Evolutionary conservation across 2,797 vertebrate species (phyloP).

Genomic region (Nannoperca australis): DNA sequence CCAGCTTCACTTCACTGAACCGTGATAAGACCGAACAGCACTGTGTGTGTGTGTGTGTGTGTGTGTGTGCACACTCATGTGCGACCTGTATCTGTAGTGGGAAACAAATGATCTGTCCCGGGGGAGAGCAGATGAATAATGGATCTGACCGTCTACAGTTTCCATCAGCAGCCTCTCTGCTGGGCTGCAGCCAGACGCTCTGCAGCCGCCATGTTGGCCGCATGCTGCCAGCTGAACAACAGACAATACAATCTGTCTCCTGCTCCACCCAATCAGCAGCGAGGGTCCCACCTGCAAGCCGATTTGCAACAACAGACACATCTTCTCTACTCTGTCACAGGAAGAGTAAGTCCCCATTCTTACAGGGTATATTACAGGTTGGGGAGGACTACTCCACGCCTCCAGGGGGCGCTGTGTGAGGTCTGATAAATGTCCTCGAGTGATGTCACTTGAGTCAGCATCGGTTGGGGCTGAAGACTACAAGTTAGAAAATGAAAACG

Average conservation of each 20-base stretch:
- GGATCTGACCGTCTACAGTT: conserved; percentile 49
- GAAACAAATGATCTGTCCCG: conserved; percentile 47
- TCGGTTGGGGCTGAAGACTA: no score
- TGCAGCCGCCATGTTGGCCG: conserved; percentile 3
- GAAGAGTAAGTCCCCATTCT: no score
- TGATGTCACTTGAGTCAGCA: no score
- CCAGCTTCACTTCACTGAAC: conserved; percentile 17
- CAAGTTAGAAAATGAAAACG: no score
- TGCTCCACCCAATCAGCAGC: neutral
- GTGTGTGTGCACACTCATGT: conserved; percentile 43
- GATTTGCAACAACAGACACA: no score
- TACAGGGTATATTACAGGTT: no score
- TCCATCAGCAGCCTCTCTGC: conserved; percentile 48
- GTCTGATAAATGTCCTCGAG: no score
- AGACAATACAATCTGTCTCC: neutral
- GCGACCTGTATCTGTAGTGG: conserved; percentile 48
- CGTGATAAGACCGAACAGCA: conserved; percentile 42
- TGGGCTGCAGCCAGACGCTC: conserved; percentile 39
- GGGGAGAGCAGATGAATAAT: conserved; percentile 57
- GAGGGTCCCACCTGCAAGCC: neutral
- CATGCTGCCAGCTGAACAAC: neutral
- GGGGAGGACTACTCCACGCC: no score
- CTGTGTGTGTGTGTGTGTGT: conserved; percentile 44
- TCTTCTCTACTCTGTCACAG: no score
- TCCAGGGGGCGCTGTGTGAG: no score